Conservation (phyloP, 92 coral and sea anemone genomes). For the Actinostola sp. region DNA sequence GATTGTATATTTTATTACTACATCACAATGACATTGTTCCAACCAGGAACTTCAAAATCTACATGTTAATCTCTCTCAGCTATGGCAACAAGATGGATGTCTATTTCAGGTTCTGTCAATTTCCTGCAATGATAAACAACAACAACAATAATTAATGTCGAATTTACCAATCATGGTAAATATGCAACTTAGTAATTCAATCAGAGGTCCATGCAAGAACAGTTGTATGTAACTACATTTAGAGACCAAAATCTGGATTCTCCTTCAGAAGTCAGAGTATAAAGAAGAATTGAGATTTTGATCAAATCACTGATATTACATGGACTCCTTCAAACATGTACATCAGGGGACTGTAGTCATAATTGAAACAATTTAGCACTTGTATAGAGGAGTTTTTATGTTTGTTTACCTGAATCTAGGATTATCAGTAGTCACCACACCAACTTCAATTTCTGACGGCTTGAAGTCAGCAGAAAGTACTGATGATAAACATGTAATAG, state of each 20-base stretch:
- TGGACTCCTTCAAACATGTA: too few species aligned
- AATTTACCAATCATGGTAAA: not conserved
- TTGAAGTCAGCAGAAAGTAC: slow-evolving; percentile 97
- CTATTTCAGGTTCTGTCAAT: slow-evolving; percentile 95
- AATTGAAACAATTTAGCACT: too few species aligned
- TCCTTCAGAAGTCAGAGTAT: too few species aligned
- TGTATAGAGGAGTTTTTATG: too few species aligned
- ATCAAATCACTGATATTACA: too few species aligned
- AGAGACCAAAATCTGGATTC: too few species aligned
- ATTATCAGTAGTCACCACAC: slow-evolving; percentile 88
- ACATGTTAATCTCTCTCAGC: slow-evolving; percentile 86
- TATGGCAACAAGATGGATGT: slow-evolving; percentile 93
- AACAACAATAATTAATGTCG: not conserved
- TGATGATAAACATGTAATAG: slow-evolving; percentile 90
- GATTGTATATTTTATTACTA: slow-evolving; percentile 8
- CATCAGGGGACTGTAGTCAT: too few species aligned
- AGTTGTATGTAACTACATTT: too few species aligned
- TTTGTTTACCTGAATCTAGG: slow-evolving; percentile 80
- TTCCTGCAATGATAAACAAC: slow-evolving; percentile 51
- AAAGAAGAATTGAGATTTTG: too few species aligned
- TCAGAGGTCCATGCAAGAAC: too few species aligned
- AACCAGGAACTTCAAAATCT: not conserved
- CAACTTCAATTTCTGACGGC: slow-evolving; percentile 98
- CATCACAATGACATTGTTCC: not conserved
- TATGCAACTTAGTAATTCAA: too few species aligned